Evolutionary conservation across 2,113 vertebrate genomes (phyloP).

Genomic region (Phocoena sinus): DNA sequence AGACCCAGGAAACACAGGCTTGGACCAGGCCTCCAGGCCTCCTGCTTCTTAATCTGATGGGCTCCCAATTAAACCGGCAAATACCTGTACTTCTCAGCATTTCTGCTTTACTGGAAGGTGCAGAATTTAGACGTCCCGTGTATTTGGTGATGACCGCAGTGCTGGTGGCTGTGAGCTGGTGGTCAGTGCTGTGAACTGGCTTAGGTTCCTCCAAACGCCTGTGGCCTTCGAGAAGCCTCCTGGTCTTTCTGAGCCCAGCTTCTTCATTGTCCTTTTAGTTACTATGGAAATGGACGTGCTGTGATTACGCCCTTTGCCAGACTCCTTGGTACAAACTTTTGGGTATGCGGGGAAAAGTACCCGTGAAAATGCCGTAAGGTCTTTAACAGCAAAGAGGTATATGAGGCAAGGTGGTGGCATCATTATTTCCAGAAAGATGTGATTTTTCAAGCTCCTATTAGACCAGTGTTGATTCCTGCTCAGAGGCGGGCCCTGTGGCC

Average conservation of each 20-base stretch:
- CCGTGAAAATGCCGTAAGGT: accelerated
- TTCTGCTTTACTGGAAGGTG: background rate
- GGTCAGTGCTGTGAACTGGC: background rate
- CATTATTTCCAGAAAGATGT: accelerated
- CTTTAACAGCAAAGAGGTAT: background rate
- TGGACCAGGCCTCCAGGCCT: background rate
- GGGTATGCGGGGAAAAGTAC: accelerated
- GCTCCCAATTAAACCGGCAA: background rate
- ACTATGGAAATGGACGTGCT: accelerated
- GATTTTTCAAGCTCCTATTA: accelerated
- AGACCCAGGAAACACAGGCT: background rate
- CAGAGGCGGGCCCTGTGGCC: no score
- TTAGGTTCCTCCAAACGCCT: accelerated
- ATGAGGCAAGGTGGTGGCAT: accelerated
- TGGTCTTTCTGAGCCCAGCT: background rate
- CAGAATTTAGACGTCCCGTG: accelerated
- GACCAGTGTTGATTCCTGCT: no score
- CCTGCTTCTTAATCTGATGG: accelerated
- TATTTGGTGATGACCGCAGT: accelerated
- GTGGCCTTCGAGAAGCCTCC: accelerated
- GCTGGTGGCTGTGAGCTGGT: no score
- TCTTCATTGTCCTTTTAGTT: background rate
- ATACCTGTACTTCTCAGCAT: accelerated
- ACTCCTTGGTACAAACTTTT: background rate
- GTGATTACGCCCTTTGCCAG: background rate